Evolutionary conservation across 2,888 invertebrate genomes (phyloP), one percentile per base, ranked within the genome.

Genomic region (Synergus japonicus): DNA sequence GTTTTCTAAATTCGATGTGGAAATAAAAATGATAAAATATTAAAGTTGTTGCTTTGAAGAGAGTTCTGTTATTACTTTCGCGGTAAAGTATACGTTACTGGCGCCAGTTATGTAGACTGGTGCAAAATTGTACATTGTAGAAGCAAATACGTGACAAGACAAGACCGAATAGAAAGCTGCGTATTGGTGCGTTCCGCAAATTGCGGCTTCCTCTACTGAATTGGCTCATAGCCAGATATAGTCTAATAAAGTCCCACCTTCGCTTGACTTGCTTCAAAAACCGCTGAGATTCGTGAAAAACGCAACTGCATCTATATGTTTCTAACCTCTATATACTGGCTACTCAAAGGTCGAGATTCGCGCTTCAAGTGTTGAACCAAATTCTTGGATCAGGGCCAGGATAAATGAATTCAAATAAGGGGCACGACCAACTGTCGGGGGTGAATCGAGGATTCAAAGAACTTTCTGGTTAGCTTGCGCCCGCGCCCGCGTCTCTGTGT

Each of bases 341-440:
- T 49, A 13, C 46, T 49, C 49, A 69, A 49, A 69, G 49, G 69
- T 69, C 46, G 46, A 22, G 46, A 69, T 49, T 69, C 29, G 49
- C 29, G 69, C 49, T 15, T 66, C 58, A 66, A 69, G 82, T 80
- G 81, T 79, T 81, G 81, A 81, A 83, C 82, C 84, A 82, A 82
- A 86, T 83, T 85, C 84, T 81, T 85, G 83, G 85, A 82, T 69
- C 66, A 66, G 29, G 69, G 84, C 84, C 83, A 82, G 82, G 44
- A 76, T 79, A 82, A 84, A 85, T 76, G 78, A 82, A 83, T 81
- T 78, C 78, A 78, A 78, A 22, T 22, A 22, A 67, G 49, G 44
- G 12, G 18, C 46, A 66, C 15, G 63, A 66, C 15, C 54, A 44
- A 43, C 18, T 54, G 66, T 66, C 18, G 29, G 60, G 76, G 76